Evolutionary conservation across 2,797 vertebrate genomes (phyloP).

Genomic region (Channallabes apus): DNA sequence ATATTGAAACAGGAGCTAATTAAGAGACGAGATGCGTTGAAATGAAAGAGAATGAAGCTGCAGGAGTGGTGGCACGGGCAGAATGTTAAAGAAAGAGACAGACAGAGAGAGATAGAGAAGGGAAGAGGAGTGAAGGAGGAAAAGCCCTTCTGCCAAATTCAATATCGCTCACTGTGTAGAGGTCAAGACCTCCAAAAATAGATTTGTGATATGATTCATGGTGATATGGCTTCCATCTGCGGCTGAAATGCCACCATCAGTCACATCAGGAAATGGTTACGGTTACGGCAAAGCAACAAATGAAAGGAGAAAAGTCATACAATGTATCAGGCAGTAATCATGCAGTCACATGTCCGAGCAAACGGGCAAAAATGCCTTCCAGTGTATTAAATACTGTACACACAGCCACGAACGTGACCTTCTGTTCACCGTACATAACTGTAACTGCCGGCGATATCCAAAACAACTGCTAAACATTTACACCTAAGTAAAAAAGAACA

Average conservation of each 20-base stretch:
- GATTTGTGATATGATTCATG: conserved; percentile 30
- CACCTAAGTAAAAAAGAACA: neutral
- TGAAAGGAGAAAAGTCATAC: neutral
- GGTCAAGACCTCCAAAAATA: conserved; percentile 35
- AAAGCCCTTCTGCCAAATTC: conserved; percentile 45
- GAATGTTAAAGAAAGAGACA: neutral
- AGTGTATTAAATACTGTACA: neutral
- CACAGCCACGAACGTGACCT: neutral
- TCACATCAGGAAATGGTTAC: conserved; percentile 6
- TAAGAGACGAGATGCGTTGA: conserved; percentile 58
- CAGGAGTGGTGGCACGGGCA: conserved; percentile 29
- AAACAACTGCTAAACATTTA: neutral
- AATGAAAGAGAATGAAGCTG: conserved; percentile 33
- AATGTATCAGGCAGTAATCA: neutral
- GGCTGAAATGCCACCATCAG: conserved; percentile 9
- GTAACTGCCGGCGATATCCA: neutral
- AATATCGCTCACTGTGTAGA: conserved; percentile 15
- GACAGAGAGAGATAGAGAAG: neutral
- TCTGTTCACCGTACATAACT: neutral
- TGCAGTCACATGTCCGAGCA: neutral
- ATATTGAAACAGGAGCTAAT: conserved; percentile 66
- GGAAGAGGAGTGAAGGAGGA: neutral
- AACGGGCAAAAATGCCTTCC: neutral
- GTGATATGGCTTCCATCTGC: conserved; percentile 43
- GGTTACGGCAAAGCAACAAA: conserved; percentile 1